These are phyloP conservation scores for Zaprionus africanus DNA, from an alignment of 1,140 invertebrate genomes.

Conservation along the genomic window DNA sequence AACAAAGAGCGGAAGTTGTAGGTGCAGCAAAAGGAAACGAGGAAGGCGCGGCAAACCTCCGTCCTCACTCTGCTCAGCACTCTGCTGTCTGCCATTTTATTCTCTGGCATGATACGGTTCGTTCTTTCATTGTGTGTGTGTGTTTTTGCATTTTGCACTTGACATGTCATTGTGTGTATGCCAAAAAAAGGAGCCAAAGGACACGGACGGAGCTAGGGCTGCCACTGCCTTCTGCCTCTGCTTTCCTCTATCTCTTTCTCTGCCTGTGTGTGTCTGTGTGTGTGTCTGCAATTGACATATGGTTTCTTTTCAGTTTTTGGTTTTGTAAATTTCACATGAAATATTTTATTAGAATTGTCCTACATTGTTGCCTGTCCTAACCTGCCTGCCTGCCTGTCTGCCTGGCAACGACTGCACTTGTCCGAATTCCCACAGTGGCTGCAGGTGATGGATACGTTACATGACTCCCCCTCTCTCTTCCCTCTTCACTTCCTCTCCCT, in stretches of 20 bases:
- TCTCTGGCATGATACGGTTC: slow-evolving; percentile 7
- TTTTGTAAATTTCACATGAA: slow-evolving; percentile 76
- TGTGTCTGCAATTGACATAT: slow-evolving; percentile 79
- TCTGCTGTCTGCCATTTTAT: not conserved
- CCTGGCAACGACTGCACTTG: slow-evolving; percentile 35
- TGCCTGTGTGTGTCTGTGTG: slow-evolving; percentile 1
- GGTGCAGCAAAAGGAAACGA: slow-evolving; percentile 61
- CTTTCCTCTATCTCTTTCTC: slow-evolving; percentile 4
- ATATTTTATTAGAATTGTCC: slow-evolving; percentile 76
- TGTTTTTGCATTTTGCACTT: slow-evolving; percentile 80
- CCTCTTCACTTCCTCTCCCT: not conserved
- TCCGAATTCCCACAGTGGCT: slow-evolving; percentile 57
- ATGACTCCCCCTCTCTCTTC: not conserved
- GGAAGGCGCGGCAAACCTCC: not conserved
- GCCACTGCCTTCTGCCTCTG: slow-evolving; percentile 41
- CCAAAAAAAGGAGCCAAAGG: slow-evolving; percentile 9
- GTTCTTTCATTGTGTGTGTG: slow-evolving; percentile 29
- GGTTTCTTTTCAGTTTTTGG: slow-evolving; percentile 73
- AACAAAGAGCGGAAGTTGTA: slow-evolving; percentile 82
- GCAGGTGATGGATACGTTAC: slow-evolving; percentile 49
- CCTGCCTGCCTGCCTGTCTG: not conserved
- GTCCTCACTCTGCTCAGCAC: too few species aligned
- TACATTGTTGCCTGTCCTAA: slow-evolving; percentile 22
- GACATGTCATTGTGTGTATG: slow-evolving; percentile 76
- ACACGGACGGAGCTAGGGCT: not conserved